These are phyloP conservation scores for Entomyzon cyanotis DNA, from an alignment of 2,113 vertebrate genomes.

Conservation along the genomic window DNA sequence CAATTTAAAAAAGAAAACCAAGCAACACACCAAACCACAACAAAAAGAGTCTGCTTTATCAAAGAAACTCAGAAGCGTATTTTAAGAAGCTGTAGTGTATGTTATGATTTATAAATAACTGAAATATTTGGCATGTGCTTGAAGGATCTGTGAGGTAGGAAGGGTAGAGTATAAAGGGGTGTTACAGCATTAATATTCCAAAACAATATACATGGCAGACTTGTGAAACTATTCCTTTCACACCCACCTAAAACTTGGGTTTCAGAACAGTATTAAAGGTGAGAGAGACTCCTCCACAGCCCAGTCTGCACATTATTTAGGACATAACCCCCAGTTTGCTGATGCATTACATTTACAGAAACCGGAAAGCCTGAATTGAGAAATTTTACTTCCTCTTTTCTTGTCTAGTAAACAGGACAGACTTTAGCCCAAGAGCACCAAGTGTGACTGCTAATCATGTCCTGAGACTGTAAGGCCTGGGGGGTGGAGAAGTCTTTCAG, in stretches of 20 bases:
- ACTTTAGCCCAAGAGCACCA: not conserved
- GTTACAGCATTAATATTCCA: not conserved
- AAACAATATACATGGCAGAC: not conserved
- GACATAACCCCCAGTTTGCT: not conserved
- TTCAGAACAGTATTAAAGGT: not conserved
- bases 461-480: not conserved
- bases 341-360: not conserved
- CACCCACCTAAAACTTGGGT: not conserved
- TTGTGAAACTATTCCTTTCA: not conserved
- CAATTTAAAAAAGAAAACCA: not conserved
- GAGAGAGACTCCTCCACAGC: not conserved
- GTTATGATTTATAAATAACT: not conserved
- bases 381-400: constrained; percentile 55
- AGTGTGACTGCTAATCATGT: not conserved
- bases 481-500: not conserved
- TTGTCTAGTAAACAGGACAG: not conserved
- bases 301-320: not conserved
- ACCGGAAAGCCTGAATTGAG: not conserved
- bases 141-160: not conserved
- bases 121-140: not conserved
- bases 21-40: not conserved
- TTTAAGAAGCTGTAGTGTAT: not conserved
- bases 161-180: not conserved
- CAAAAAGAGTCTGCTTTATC: not conserved
- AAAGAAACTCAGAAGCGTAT: not conserved